These are phyloP conservation scores for Nomada ruficornis DNA, from an alignment of 2,888 invertebrate species.

Conservation along the genomic window DNA sequence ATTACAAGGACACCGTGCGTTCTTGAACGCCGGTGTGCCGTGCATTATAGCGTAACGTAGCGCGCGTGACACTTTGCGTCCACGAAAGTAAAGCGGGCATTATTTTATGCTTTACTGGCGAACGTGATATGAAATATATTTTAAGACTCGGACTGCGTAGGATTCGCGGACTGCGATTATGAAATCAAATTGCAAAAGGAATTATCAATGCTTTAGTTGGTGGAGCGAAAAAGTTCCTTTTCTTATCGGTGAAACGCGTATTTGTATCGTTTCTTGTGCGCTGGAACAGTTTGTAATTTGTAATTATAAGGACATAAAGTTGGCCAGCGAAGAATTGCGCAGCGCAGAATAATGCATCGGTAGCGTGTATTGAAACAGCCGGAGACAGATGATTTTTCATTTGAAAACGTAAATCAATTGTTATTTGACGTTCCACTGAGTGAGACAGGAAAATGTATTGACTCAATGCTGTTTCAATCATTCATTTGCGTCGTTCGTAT, in stretches of 20 bases:
- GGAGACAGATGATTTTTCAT: conserved; percentile 4
- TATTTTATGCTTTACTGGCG: not conserved
- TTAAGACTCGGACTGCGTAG: not conserved
- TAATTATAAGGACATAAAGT: too few species aligned
- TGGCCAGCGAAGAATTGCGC: not conserved
- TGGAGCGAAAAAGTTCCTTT: too few species aligned
- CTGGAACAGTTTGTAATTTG: too few species aligned
- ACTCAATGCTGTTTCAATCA: too few species aligned
- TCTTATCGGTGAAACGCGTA: too few species aligned
- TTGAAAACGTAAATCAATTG: not conserved
- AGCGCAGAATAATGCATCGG: not conserved
- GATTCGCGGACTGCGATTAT: too few species aligned
- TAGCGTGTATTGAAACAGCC: conserved; percentile 29
- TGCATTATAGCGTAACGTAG: conserved; percentile 22
- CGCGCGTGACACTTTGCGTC: not conserved
- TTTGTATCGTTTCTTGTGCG: too few species aligned
- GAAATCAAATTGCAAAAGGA: too few species aligned
- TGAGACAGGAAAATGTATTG: not conserved
- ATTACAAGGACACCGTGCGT: conserved; percentile 50
- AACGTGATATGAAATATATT: not conserved
- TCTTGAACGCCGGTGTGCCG: conserved; percentile 36
- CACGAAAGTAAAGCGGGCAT: not conserved
- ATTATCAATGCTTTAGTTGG: too few species aligned
- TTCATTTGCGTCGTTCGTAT: too few species aligned
- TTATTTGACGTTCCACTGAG: not conserved